Base-by-base conservation (phyloP, 1,140 invertebrate genomes). In the Lordiphosa mommai region DNA sequence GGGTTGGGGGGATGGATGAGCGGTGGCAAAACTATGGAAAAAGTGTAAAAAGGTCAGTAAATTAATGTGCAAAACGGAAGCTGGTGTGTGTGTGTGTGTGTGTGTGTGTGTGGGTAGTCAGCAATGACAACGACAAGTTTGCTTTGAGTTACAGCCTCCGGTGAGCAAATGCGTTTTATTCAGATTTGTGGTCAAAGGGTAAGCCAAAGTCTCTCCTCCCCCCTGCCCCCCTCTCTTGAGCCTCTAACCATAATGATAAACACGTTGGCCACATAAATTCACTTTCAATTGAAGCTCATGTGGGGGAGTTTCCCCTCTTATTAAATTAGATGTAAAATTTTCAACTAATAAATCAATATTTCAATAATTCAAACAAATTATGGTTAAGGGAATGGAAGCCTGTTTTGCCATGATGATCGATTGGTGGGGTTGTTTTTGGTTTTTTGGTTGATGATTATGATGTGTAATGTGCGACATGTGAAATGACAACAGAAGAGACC, bases 321-420 rank as follows among this genome's bases (percentile, higher is more conserved):
- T 61, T 71, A 67, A 82, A 82, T 80, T 82, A 67, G 61, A 71
- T 71, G 58, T 63, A 63, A 61, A 57, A 61, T 70, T 82, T 70
- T 52, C 65, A 61, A 80, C 70, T 79, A 79, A 80, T 80, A 80
- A 80, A 80, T 80, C 74, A 82, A 80, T 80, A 80, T 82, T 73
- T 82, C 61, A 73, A 80, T 80, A 82, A 80, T 80, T 80, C 56
- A 80, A 74, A 67, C 76, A 66, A 79, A 66, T 70, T 80, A 47
- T 47, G 30, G 44, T n/a, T n/a, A n/a, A n/a, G n/a, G n/a, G n/a
- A n/a, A n/a, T n/a, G 9, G 29, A 29, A 30, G 44, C 8, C 27
- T 44, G 50, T n/a, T n/a, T 17, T 17, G 16, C 1, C 1, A 20
- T 20, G 20, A 23, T 23, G 20, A 23, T 23, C 20, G 20, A 23